These are phyloP conservation scores for Drosophila varians DNA, from an alignment of 1,140 invertebrate genomes.

Conservation along the genomic window DNA sequence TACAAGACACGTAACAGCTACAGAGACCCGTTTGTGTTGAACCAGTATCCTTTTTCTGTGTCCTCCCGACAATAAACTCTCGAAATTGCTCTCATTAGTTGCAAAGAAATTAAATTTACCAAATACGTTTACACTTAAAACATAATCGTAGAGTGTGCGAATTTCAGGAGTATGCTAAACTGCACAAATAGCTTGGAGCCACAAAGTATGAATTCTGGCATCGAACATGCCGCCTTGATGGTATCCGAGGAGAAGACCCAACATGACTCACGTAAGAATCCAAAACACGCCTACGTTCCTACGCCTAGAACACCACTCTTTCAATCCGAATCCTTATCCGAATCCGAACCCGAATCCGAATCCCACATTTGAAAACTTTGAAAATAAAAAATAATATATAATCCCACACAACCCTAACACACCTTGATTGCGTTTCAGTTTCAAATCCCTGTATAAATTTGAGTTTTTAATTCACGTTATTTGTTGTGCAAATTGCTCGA, in stretches of 20 bases:
- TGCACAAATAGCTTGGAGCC: conserved; percentile 91
- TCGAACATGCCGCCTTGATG: conserved; percentile 90
- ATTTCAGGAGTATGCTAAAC: conserved; percentile 93
- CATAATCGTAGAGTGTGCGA: conserved; percentile 86
- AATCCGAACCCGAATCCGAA: background rate
- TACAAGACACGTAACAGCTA: background rate
- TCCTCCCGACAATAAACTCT: conserved; percentile 18
- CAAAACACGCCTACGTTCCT: conserved; percentile 45
- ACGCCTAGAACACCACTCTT: background rate
- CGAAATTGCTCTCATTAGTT: conserved; percentile 61
- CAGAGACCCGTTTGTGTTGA: background rate
- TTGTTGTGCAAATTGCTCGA: conserved; percentile 79
- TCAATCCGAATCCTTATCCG: background rate
- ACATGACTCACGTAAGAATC: conserved; percentile 91
- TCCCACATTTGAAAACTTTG: background rate
- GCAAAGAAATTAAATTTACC: conserved; percentile 77
- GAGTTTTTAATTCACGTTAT: conserved; percentile 63
- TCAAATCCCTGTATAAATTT: conserved; percentile 19
- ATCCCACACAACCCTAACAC: conserved; percentile 5
- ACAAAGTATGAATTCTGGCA: conserved; percentile 87
- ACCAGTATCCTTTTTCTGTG: conserved; percentile 2
- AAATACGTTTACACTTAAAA: conserved; percentile 84
- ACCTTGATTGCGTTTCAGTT: conserved; percentile 21
- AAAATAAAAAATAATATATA: background rate
- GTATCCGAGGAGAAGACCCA: conserved; percentile 90